Base-by-base conservation (phyloP, 2,888 invertebrate species). In the Philereme transversata region DNA sequence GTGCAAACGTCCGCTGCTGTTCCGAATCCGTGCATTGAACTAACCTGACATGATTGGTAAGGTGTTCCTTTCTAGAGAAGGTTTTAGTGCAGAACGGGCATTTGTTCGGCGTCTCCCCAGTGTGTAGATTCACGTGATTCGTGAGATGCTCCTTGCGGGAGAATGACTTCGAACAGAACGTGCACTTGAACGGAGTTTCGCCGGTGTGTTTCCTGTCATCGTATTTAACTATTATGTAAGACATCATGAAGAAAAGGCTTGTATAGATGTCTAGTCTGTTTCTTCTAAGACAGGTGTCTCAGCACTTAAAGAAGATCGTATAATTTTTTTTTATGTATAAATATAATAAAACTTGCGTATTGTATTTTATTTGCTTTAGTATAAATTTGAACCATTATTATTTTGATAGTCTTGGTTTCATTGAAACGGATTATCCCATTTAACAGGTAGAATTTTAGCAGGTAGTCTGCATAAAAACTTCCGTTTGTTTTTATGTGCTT, bases 111-210 rank as follows among this genome's bases (percentile, higher is more conserved):
- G 95, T 95, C 85, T 95, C 95, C 9, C 96, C 94, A 5, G 94
- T 94, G 78, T 94, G 94, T 53, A 96, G 95, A 92, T 97, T 95
- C 78, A 96, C 95, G 90, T 97, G 97, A 91, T 96, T 97, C 88
- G 96, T 96, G 80, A 97, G 96, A 83, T 97, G 97, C 88, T 97
- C 97, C 91, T 97, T 97, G 77, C 97, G 94, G 64, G 96, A 96
- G 87, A 92, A 93, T 67, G 92, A 88, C 80, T 91, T 91, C 62
- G 91, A 75, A 75, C 91, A 96, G 90, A 94, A 96, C 81, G 95
- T 95, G 86, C 96, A 96, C 81, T 95, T 94, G 88, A 95, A 96
- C 71, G 96, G 96, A 61, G 96, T 96, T 90, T 96, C 96, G 76
- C 96, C 96, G 65, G 96, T 96, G 83, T 96, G 96, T 91, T 96